These are phyloP conservation scores for Ophraella communa DNA, from an alignment of 2,888 invertebrate species.

Conservation along the genomic window DNA sequence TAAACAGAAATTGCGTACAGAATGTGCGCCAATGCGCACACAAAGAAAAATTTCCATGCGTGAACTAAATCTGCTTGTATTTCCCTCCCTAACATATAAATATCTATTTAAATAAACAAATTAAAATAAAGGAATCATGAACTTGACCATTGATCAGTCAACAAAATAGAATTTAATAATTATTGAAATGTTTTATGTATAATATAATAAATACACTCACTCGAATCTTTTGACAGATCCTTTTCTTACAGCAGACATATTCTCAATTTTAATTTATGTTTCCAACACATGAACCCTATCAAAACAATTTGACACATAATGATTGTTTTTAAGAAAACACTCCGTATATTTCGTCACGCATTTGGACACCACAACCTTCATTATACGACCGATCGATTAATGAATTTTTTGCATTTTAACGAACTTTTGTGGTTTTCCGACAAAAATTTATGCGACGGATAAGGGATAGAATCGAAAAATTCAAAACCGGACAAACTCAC, in stretches of 20 bases:
- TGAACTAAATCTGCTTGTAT: too few species aligned
- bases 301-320: conserved; percentile 49
- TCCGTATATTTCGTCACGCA: conserved; percentile 18
- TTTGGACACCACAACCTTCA: conserved; percentile 16
- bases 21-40: too few species aligned
- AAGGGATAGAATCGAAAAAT: not conserved
- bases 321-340: conserved; percentile 26
- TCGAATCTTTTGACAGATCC: conserved; percentile 59
- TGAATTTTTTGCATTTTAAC: conserved; percentile 8
- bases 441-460: not conserved
- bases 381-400: conserved; percentile 18
- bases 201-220: conserved; percentile 58
- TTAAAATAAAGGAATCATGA: too few species aligned
- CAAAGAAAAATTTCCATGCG: too few species aligned
- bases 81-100: too few species aligned
- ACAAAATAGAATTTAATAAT: too few species aligned
- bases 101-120: too few species aligned
- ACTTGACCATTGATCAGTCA: too few species aligned
- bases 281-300: conserved; percentile 51
- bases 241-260: conserved; percentile 58
- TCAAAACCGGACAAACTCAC: conserved; percentile 1
- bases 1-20: too few species aligned
- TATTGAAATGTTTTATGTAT: too few species aligned
- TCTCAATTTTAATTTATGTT: conserved; percentile 50
- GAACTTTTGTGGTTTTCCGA: not conserved